Base-by-base conservation (phyloP, 2,797 vertebrate species). In the Coccyzus lansbergi region DNA sequence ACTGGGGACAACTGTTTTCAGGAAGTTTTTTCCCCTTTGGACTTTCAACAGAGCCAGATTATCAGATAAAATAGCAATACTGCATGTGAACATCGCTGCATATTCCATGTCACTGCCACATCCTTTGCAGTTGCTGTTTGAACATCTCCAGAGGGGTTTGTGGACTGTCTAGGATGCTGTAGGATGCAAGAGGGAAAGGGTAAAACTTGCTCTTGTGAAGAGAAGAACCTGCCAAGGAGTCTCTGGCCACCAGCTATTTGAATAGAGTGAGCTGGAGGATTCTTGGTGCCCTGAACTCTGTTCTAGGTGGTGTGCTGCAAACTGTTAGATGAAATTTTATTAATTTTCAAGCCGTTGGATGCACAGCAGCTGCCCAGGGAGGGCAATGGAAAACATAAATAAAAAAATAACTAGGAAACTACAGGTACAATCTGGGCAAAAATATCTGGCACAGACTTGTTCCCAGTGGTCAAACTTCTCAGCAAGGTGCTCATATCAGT, bases 121-220 rank as follows among this genome's bases (percentile, higher is more conserved):
- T 12, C 19, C 44, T 81, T 68, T 2, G 2, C 29, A 55, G 38
- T 3, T 49, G 29, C 19, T 3, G 1, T 67, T 71, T 4, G 12
- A 38, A 80, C 0, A 1, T 33, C 52, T 81, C 59, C 4, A 1
- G 51, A 75, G 36, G 11, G 53, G 12, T 1, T 3, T 2, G 15
- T 1, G 10, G 9, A 29, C 9, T 10, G 77, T 49, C 38, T 51
- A 33, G 42, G 31, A 6, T 51, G 31, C 34, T 49, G 14, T 15
- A 36, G 36, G 53, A 69, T 59, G 68, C 59, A 92, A 49, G 2
- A n/a, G 14, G 18, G 29, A 67, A 76, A 71, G 20, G 65, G 3
- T 15, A 77, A 18, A 85, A 77, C 74, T 59, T 84, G 33, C 8
- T 69, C 1, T 59, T 62, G 10, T 15, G 42, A 31, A 3, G 29